Percentiles rank a stretch among this genome's conserved stretches.
phyloP scores from a whole-genome alignment of 1,140 invertebrate species.

The Atta colombica region DNA sequence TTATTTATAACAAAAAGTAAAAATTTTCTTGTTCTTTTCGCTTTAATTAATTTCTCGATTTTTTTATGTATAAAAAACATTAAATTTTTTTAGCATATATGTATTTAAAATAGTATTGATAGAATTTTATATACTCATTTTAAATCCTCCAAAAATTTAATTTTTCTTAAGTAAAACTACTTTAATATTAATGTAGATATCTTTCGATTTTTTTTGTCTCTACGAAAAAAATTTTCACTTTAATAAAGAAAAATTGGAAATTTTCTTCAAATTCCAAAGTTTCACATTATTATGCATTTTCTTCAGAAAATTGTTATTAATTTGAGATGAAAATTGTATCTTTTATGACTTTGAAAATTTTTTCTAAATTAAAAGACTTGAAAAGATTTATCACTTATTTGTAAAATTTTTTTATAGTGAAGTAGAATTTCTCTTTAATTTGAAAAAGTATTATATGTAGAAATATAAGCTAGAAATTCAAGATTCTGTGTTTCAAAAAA shows the following conservation, averaged over 20 bases:
- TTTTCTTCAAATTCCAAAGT: conserved; percentile 58
- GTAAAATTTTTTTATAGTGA: too few relatives aligned
- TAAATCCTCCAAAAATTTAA: background rate
- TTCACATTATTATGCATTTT: conserved; percentile 66
- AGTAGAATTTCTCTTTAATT: background rate
- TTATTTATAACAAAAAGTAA: background rate
- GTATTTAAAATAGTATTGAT: background rate
- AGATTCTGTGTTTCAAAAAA: background rate
- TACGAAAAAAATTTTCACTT: background rate
- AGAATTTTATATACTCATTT: background rate
- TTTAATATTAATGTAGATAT: background rate
- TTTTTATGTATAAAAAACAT: background rate
- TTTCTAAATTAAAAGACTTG: conserved; percentile 12
- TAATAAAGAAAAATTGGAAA: conserved; percentile 37
- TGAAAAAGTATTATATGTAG: background rate
- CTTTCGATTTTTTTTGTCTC: background rate
- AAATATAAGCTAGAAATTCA: background rate
- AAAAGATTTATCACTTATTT: background rate
- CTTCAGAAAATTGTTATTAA: conserved; percentile 70
- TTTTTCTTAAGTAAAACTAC: background rate
- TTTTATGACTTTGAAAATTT: conserved; percentile 59
- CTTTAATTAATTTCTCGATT: conserved; percentile 5
- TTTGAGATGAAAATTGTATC: conserved; percentile 42
- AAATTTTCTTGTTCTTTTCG: background rate
- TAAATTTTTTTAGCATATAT: background rate